phyloP scores from a whole-genome alignment of 2,797 vertebrate genomes.

The Delichon dasypus region DNA sequence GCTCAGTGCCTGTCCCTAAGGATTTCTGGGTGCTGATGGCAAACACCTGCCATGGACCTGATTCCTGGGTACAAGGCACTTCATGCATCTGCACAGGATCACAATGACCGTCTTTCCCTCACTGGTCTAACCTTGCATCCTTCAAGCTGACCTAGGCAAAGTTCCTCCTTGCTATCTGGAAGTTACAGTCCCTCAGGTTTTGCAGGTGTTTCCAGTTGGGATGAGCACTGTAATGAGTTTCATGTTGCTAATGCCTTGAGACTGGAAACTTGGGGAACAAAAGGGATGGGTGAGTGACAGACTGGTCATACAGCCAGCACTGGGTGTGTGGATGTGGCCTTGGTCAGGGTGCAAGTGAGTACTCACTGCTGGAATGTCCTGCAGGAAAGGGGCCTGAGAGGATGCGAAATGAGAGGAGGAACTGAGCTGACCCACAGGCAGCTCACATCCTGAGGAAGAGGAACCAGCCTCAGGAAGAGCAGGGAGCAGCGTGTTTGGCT shows the following conservation, averaged over 20 bases:
- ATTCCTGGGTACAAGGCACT: not conserved
- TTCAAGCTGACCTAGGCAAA: not conserved
- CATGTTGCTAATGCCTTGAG: not conserved
- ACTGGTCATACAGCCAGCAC: fast-evolving
- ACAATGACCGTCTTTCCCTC: not conserved
- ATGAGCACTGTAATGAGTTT: not conserved
- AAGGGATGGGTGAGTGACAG: not conserved
- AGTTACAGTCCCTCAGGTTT: not conserved
- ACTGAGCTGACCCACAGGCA: not conserved
- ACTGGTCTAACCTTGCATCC: not conserved
- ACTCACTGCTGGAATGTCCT: not conserved
- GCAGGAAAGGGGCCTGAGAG: not conserved
- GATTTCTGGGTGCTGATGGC: not conserved
- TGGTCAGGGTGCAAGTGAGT: not conserved
- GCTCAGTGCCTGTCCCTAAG: not conserved
- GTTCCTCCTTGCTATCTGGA: not conserved
- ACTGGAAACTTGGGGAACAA: not conserved
- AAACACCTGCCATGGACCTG: not conserved
- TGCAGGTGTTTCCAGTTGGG: not conserved
- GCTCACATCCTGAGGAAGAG: not conserved
- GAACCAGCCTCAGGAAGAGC: not conserved
- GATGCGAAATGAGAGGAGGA: not conserved
- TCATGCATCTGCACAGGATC: not conserved
- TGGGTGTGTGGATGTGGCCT: fast-evolving
- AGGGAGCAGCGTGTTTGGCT: not conserved